These are phyloP conservation scores for Hydraecia micacea DNA, from an alignment of 2,888 invertebrate species.

Conservation along the genomic window DNA sequence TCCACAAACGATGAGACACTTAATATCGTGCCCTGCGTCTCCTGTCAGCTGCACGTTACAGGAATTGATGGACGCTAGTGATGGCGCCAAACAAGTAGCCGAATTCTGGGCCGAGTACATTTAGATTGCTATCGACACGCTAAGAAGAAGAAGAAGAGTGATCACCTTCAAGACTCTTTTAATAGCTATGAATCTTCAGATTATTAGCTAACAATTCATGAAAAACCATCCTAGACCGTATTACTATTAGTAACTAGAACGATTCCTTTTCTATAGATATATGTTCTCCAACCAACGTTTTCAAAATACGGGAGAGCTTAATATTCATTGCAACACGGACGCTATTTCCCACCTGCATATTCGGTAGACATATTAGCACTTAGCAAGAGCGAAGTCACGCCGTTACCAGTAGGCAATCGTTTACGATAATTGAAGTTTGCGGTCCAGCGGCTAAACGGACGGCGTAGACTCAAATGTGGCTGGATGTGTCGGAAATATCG, in stretches of 20 bases:
- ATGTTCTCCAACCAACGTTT: background rate
- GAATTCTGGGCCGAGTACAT: no score
- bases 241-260: background rate
- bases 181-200: no score
- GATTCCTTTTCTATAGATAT: background rate
- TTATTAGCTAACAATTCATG: no score
- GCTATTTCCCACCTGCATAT: conserved; percentile 3
- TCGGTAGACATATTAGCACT: conserved; percentile 13
- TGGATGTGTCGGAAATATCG: conserved; percentile 18
- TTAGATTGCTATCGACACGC: no score
- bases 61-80: no score
- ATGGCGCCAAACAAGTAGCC: no score
- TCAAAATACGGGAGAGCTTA: background rate
- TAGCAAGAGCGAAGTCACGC: conserved; percentile 16
- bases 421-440: conserved; percentile 67
- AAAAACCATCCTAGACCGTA: background rate
- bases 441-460: conserved; percentile 55
- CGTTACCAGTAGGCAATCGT: conserved; percentile 51
- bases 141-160: no score
- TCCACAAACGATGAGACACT: no score
- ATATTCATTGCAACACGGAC: background rate
- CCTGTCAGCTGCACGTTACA: no score
- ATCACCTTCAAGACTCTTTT: background rate
- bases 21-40: no score
- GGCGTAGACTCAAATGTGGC: conserved; percentile 19